These are phyloP conservation scores for Mechanitis messenoides DNA, from an alignment of 2,888 invertebrate genomes.

Conservation along the genomic window DNA sequence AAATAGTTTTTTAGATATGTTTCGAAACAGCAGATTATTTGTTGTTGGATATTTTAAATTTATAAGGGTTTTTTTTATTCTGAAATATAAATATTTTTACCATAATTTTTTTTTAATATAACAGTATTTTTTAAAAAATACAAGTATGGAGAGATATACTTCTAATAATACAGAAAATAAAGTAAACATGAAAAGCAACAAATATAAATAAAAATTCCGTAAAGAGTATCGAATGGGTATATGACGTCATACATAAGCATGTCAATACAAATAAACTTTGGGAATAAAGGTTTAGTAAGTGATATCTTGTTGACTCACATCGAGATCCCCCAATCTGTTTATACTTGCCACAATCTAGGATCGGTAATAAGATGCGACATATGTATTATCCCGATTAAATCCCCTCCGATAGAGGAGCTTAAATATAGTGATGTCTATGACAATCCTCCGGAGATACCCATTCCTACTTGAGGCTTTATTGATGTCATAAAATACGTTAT, in stretches of 20 bases:
- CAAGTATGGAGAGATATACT: too few species aligned
- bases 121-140: too few species aligned
- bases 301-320: slow-evolving; percentile 68
- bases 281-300: slow-evolving; percentile 57
- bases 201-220: slow-evolving; percentile 11
- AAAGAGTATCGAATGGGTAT: slow-evolving; percentile 6
- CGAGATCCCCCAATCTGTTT: slow-evolving; percentile 60
- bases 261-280: slow-evolving; percentile 51
- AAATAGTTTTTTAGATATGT: too few species aligned
- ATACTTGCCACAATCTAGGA: slow-evolving; percentile 67
- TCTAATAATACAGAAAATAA: not conserved
- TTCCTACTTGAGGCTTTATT: slow-evolving; percentile 4
- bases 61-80: too few species aligned
- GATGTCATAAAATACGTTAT: slow-evolving; percentile 1
- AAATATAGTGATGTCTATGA: slow-evolving; percentile 50
- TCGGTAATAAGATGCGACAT: slow-evolving; percentile 75
- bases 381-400: slow-evolving; percentile 72
- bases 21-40: too few species aligned
- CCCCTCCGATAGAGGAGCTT: slow-evolving; percentile 62
- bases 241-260: slow-evolving; percentile 12
- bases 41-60: too few species aligned
- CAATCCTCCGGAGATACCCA: slow-evolving; percentile 1
- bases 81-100: too few species aligned
- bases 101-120: too few species aligned
- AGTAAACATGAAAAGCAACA: not conserved